Evolutionary conservation across 2,113 vertebrate genomes (phyloP), one percentile per base, ranked within the genome.

Genomic region (Onychostruthus taczanowskii): DNA sequence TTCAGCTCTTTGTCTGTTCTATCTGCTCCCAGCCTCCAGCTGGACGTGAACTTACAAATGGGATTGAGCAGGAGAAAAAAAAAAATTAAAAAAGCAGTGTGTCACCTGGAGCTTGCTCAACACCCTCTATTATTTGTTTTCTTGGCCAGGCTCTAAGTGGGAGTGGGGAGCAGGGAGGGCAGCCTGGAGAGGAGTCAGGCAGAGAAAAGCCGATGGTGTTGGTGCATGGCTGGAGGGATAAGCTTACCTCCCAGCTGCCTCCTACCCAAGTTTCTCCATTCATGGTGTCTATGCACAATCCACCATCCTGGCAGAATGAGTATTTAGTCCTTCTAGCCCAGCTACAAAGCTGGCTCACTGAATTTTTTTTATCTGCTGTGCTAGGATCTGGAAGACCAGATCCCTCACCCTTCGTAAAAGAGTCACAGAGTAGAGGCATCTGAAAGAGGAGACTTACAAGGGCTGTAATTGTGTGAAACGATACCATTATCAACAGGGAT

Each of bases 361-460:
- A 2, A 6, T 33, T 63, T 70, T 81, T 49, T 75, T 69, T 7
- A 18, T 75, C 61, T 84, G 11, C 50, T 81, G 18, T 41, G 7
- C 50, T 74, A 41, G 41, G 26, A 41, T 44, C 28, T 85, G 62
- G 26, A 86, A 87, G 69, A 18, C 35, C 41, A 68, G 41, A 64
- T 24, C 9, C 46, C 8, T 87, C 39, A 53, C 3, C 4, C 15
- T 46, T 80, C 52, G n/a, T 77, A 58, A 77, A 92, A 39, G 8
- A 26, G 18, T 70, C 47, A 24, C 0, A 0, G 62, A 14, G 7
- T 16, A 61, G 16, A 62, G 30, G 12, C 15, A 41, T 27, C 43
- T 53, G 59, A 62, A 73, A 37, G 43, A 47, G 11, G n/a, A 30
- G n/a, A 31, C 33, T 50, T 67, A 39, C 30, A 67, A 75, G 46